A percentile compares a stretch with the other conserved stretches of the same genome.
Conservation (phyloP, 2,113 vertebrate genomes). For the Anarrhichthys ocellatus region DNA sequence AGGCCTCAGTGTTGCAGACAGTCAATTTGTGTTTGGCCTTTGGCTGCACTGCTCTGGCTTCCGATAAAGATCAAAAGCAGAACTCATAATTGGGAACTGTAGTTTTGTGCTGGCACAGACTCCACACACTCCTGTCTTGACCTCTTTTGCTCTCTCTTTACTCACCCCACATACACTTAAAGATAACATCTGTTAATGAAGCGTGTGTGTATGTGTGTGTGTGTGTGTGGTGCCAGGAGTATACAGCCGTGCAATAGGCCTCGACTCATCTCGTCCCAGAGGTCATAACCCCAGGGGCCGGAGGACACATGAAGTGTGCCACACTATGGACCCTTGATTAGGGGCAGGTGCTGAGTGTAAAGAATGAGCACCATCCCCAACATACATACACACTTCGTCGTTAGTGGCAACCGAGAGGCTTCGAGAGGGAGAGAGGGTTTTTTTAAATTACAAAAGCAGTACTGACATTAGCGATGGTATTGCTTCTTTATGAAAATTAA, state of each 20-base stretch:
- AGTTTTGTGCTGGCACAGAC: neutral
- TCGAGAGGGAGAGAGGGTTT: neutral
- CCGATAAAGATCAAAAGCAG: slow-evolving; percentile 35
- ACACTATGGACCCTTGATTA: slow-evolving; percentile 8
- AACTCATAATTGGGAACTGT: slow-evolving; percentile 25
- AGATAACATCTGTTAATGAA: neutral
- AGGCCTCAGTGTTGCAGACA: neutral
- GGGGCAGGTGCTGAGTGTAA: slow-evolving; percentile 12
- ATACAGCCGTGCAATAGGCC: slow-evolving; percentile 58
- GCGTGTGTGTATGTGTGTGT: neutral
- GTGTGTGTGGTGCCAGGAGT: neutral
- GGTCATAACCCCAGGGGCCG: slow-evolving; percentile 48
- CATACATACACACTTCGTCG: neutral
- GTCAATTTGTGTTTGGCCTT: slow-evolving; percentile 46
- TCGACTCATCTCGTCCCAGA: slow-evolving; percentile 4
- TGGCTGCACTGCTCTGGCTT: slow-evolving; percentile 20
- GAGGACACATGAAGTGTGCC: slow-evolving; percentile 62
- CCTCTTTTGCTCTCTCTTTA: neutral
- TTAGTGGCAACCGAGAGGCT: neutral
- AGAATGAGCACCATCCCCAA: neutral
- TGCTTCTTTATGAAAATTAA: neutral
- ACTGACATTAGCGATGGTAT: neutral
- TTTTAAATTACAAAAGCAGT: slow-evolving; percentile 4
- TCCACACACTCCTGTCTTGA: neutral
- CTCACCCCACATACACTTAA: neutral